Conservation (phyloP, 2,113 vertebrate species). For the Apodemus sylvaticus region DNA sequence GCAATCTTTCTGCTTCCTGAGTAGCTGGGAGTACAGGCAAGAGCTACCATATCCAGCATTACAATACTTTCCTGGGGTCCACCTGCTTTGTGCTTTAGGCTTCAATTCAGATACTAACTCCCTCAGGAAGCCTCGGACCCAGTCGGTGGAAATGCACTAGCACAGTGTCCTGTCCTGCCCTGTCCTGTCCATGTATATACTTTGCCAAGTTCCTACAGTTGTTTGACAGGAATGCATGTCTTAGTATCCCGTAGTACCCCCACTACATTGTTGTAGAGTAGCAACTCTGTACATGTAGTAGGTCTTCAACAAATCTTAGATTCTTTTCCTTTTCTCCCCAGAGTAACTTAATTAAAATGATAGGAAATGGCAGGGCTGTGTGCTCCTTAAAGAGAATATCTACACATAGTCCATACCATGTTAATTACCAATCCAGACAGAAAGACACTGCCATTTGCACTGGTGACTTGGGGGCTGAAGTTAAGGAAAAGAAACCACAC, state of each 20-base stretch:
- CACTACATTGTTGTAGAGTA: not conserved
- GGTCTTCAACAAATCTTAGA: not conserved
- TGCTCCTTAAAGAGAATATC: not conserved
- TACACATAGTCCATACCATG: not conserved
- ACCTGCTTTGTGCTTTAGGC: constrained; percentile 17
- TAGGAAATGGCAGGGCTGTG: not conserved
- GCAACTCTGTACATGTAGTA: not conserved
- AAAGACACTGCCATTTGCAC: not conserved
- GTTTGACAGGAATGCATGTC: not conserved
- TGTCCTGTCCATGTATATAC: too few species aligned
- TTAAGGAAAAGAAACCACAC: constrained; percentile 33
- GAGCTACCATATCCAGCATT: not conserved
- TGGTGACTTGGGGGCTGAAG: not conserved
- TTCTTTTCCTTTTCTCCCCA: not conserved
- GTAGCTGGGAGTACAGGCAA: not conserved
- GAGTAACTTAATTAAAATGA: not conserved
- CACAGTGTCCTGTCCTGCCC: not conserved
- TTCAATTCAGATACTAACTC: not conserved
- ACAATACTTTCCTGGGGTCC: not conserved
- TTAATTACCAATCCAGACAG: not conserved
- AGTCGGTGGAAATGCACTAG: not conserved
- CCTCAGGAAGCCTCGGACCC: not conserved
- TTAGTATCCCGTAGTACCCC: not conserved
- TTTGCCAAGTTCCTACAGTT: not conserved
- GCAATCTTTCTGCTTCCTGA: not conserved